Evolutionary conservation across 2,797 vertebrate species (phyloP).

Genomic region (Oophaga sylvatica): DNA sequence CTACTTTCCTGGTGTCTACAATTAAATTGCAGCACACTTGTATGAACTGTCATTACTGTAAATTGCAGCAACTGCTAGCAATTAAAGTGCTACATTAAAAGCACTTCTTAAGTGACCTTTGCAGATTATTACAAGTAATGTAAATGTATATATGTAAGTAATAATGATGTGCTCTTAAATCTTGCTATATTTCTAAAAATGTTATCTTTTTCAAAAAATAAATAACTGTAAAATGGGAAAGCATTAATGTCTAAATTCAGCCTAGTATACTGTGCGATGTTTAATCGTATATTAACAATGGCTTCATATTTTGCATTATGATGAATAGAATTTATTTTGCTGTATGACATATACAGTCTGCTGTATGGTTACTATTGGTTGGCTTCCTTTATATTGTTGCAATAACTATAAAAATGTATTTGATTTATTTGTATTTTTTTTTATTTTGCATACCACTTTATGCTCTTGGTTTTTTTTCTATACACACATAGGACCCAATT

Average conservation of each 20-base stretch:
- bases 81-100: constrained; percentile 71
- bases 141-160: constrained; percentile 54
- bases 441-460: not conserved
- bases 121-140: constrained; percentile 62
- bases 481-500: too few relatives aligned
- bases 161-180: constrained; percentile 44
- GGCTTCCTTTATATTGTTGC: not conserved
- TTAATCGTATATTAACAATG: not conserved
- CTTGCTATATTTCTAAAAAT: constrained; percentile 43
- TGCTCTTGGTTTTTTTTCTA: too few relatives aligned
- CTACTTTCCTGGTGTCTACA: constrained; percentile 74
- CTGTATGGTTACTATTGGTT: not conserved
- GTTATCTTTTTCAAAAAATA: not conserved
- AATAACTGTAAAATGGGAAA: constrained; percentile 26
- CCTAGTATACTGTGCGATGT: not conserved
- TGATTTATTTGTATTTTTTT: not conserved
- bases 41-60: constrained; percentile 76
- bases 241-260: not conserved
- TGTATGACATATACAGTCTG: not conserved
- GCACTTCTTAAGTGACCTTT: constrained; percentile 70
- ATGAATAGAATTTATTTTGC: not conserved
- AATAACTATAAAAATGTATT: not conserved
- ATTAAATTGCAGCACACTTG: constrained; percentile 74
- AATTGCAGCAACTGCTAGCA: constrained; percentile 74
- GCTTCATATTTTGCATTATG: not conserved